Evolutionary conservation across 1,140 invertebrate genomes (phyloP), one percentile per base, ranked within the genome.

Genomic region (Radopholus similis): DNA sequence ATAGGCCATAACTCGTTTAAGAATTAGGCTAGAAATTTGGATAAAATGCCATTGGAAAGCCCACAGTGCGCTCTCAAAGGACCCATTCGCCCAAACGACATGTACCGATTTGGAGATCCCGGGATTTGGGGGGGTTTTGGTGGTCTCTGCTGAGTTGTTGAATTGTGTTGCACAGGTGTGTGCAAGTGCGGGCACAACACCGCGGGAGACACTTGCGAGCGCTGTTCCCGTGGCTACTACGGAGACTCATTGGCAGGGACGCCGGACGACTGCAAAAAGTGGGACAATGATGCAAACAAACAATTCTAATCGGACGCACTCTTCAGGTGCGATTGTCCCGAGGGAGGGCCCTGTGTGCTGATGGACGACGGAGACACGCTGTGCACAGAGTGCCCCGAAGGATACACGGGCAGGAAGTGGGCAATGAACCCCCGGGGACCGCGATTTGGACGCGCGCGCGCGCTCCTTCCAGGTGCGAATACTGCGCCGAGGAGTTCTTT

Each of bases 401-500:
- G 95, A 66, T 93, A 95, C 85, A 90, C 90, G 76, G 92, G 92
- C 89, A 85, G 83, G 76, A 76, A 30, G 35, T 76, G 72, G 53
- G 44, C 23, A 18, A 38, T 13, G 11, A 11, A 42, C 18, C 18
- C 11, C n/a, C 30, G 2, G 13, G 13, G 63, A 11, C 15, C 9
- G 4, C 26, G 34, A 65, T 35, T 66, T 49, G 15, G 51, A 18
- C 23, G 18, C 11, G 18, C 9, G 15, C n/a, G 51, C 18, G 11
- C 18, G 2, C 1, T 18, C 32, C 2, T 64, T 70, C 23, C 51
- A 35, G 62, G 11, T 96, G 93, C 83, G 93, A 97, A 71, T 86
- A 90, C 26, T 97, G 95, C 80, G 89, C 91, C 13, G 93, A 97
- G 84, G 94, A 93, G 35, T 95, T 91, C 84, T 95, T 88, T 82